Evolutionary conservation across 2,888 invertebrate species (phyloP), one percentile per base, ranked within the genome.

Genomic region (Yponomeuta cagnagella): DNA sequence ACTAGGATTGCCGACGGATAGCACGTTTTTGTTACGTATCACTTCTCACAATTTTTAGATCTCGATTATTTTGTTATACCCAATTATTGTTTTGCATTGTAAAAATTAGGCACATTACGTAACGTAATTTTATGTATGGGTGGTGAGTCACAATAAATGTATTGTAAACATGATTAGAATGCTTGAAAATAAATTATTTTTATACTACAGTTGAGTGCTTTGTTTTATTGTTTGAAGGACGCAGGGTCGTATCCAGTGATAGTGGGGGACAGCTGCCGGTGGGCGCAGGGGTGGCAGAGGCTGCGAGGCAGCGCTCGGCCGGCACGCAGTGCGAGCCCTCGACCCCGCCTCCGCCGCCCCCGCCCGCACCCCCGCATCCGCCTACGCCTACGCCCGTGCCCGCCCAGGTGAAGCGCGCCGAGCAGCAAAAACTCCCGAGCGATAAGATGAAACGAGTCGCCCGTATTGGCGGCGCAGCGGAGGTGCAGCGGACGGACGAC

Each of bases 301-400:
- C 15, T 4, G 15, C 52, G 52, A 10, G 30, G 64, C 66, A 8
- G 15, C 66, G 66, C 31, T 58, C 69, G 9, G 69, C 69, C 23
- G 30, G n/a, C 31, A 52, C 69, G 12, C 69, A 52, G 31, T 58
- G 15, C 63, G 69, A 52, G 12, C 69, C 69, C 43, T 2, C 69
- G 58, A 2, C 63, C n/a, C 37, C 66, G 10, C 2, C 66, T 10
- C 10, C 15, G 37, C 37, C 10, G 33, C 64, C n/a, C 64, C 64
- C 30, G 8, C 48, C 48, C 68, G 6, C 48, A 2, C 68, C 48
- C 48, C 48, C 68, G 23, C 2, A 9, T 9, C 68, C 48, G 2
- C 3, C 23, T n/a, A 1, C 68, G 10, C 9, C 67, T 10, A 23
- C 68, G 9, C 23, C 68, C 23, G n/a, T 10, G 15, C n/a, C n/a